phyloP scores from a whole-genome alignment of 2,888 invertebrate genomes.

The Piscicola geometra region DNA sequence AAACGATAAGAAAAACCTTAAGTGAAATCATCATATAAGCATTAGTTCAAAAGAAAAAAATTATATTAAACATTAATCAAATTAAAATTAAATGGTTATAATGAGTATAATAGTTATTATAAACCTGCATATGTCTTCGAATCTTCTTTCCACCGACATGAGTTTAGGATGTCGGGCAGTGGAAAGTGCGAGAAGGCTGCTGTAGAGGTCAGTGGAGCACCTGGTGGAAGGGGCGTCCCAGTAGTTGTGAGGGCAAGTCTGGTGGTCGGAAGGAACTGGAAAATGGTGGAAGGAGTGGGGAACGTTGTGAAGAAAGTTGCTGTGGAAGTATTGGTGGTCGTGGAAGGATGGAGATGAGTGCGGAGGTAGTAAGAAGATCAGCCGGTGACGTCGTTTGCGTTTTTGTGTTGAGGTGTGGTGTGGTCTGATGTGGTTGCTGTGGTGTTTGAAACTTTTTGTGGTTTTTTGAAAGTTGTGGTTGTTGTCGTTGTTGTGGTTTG shows the following conservation, averaged over 20 bases:
- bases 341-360: background rate
- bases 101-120: background rate
- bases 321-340: background rate
- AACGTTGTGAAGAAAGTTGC: background rate
- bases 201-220: constrained; percentile 35
- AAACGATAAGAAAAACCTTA: too few relatives aligned
- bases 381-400: background rate
- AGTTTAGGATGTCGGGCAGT: background rate
- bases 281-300: background rate
- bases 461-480: background rate
- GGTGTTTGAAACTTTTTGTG: too few relatives aligned
- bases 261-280: background rate
- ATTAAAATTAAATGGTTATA: background rate
- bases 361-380: background rate
- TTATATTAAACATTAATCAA: too few relatives aligned
- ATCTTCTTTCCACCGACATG: background rate
- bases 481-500: background rate
- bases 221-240: constrained; percentile 37
- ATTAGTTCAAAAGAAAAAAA: too few relatives aligned
- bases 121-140: constrained; percentile 4
- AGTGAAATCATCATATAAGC: too few relatives aligned
- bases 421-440: background rate
- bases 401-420: background rate
- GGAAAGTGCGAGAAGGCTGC: background rate
- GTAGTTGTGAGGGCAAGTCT: constrained; percentile 34